Evolutionary conservation across 2,113 vertebrate genomes (phyloP), one percentile per base, ranked within the genome.

Genomic region (Pelecanoides urinatrix): DNA sequence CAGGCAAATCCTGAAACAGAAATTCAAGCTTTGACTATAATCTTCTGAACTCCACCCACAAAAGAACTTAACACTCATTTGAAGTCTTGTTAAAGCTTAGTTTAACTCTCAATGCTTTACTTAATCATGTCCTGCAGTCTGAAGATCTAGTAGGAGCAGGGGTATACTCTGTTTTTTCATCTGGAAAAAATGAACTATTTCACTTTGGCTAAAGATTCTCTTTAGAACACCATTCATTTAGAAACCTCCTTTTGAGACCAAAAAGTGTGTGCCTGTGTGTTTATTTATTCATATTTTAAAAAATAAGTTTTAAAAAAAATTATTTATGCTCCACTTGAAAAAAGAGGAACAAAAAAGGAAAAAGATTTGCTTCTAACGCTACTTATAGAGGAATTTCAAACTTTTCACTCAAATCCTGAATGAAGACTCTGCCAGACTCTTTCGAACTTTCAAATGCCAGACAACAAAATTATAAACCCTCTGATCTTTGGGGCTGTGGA

Each of bases 331-430:
- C 1, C 19, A 16, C 8, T 58, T 49, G 4, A 29, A 47, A 75
- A 67, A 79, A 58, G 4, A 30, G 3, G 6, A 0, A 1, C 14
- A 26, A 17, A 32, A 25, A 45, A 11, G 2, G 3, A 47, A 61
- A 77, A 36, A 23, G 0, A 20, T 23, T 58, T 80, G 2, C 61
- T 86, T 77, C 16, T 22, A 17, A n/a, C 47, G 5, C 2, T 67
- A 21, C 2, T 22, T 56, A 49, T 65, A 20, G 7, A 50, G 29
- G 25, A 68, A 30, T 65, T 70, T 73, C 29, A 76, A 61, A 25
- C 11, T 85, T 82, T 61, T 66, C 16, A 11, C 25, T 19, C 0
- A 0, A 81, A 87, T 59, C 11, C 4, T 25, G 78, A 61, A 56
- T 20, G 40, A 81, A 52, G 11, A 25, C 23, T 78, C 22, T 32